phyloP scores from a whole-genome alignment of 2,797 vertebrate genomes.

The Parambassis ranga region DNA sequence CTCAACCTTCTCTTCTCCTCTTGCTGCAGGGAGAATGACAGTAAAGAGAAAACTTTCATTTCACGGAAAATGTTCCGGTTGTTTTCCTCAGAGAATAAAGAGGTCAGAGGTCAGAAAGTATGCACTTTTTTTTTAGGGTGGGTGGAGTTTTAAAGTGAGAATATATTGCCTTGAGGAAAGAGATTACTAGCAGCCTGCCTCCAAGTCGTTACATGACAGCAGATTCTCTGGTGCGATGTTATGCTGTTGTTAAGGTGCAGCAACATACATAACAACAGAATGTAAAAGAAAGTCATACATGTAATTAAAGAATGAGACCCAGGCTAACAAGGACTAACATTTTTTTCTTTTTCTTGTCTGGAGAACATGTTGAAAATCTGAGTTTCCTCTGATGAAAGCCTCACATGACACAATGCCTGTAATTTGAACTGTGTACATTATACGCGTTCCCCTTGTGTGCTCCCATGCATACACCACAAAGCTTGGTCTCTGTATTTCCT shows the following conservation, averaged over 20 bases:
- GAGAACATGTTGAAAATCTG: too few species aligned
- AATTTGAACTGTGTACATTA: neutral
- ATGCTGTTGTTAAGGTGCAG: too few species aligned
- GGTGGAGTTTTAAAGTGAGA: slow-evolving; percentile 13
- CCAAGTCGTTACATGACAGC: too few species aligned
- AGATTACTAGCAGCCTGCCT: slow-evolving; percentile 11
- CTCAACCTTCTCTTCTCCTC: slow-evolving; percentile 5
- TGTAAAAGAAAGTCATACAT: too few species aligned
- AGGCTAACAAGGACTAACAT: neutral
- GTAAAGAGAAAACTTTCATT: slow-evolving; percentile 54
- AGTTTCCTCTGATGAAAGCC: too few species aligned
- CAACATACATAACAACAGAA: too few species aligned
- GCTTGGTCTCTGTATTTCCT: slow-evolving; percentile 4
- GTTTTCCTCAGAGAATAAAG: slow-evolving; percentile 29
- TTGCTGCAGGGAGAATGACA: slow-evolving; percentile 31
- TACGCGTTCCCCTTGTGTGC: neutral
- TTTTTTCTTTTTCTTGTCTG: neutral
- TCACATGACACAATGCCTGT: too few species aligned
- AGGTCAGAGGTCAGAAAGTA: slow-evolving; percentile 41
- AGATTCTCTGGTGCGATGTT: too few species aligned
- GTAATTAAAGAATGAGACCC: neutral
- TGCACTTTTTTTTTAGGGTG: neutral
- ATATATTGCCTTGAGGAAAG: slow-evolving; percentile 3
- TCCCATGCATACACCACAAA: slow-evolving; percentile 6
- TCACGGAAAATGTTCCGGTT: slow-evolving; percentile 36